Conservation (phyloP, 2,113 vertebrate species). For the Geococcyx californianus region DNA sequence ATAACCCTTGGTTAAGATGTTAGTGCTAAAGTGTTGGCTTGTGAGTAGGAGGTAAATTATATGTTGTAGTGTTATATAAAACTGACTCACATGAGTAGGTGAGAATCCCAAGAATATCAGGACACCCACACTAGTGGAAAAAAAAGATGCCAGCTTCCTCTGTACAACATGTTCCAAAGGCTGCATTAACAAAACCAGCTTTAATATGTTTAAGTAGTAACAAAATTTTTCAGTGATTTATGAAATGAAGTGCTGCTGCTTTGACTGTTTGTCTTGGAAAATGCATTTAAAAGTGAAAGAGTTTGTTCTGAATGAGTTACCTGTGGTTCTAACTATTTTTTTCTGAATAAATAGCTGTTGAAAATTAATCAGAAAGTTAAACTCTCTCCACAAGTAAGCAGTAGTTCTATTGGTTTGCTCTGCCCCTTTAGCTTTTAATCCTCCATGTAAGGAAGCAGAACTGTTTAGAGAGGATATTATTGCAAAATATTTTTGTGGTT, state of each 20-base stretch:
- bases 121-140: constrained; percentile 71
- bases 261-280: constrained; percentile 56
- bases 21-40: constrained; percentile 77
- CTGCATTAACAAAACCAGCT: constrained; percentile 68
- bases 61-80: constrained; percentile 79
- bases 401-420: neutral
- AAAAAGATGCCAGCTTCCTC: constrained; percentile 63
- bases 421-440: neutral
- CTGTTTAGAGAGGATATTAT: neutral
- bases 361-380: neutral
- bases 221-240: constrained; percentile 57
- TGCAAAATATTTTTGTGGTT: neutral
- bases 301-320: neutral
- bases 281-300: neutral
- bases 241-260: constrained; percentile 24
- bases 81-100: constrained; percentile 82
- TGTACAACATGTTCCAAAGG: constrained; percentile 68
- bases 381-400: neutral
- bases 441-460: neutral
- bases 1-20: constrained; percentile 72
- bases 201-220: constrained; percentile 62
- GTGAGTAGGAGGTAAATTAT: constrained; percentile 81
- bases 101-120: constrained; percentile 79
- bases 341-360: neutral
- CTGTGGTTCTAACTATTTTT: neutral